Conservation (phyloP, 2,797 vertebrate species). For the Orientallactaga sibirica region DNA sequence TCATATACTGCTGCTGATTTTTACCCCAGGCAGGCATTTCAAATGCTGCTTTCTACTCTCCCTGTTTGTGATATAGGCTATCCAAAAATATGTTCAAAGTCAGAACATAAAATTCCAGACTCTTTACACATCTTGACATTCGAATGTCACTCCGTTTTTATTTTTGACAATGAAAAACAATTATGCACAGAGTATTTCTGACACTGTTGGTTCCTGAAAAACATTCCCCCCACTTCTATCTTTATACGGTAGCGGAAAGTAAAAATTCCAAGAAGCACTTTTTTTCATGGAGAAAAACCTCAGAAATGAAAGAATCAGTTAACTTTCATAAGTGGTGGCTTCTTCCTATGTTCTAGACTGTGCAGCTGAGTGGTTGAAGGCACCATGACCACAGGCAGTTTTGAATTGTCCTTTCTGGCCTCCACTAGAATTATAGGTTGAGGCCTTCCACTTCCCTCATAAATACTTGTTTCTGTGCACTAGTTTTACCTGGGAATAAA, state of each 20-base stretch:
- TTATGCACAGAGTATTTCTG: conserved; percentile 43
- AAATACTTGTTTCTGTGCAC: neutral
- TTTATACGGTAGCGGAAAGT: conserved; percentile 45
- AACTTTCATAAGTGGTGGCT: conserved; percentile 31
- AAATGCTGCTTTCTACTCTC: conserved; percentile 19
- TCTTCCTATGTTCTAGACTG: neutral
- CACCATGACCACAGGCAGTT: neutral
- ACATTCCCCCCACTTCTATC: neutral
- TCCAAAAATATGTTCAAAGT: conserved; percentile 58
- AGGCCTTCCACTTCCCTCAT: neutral
- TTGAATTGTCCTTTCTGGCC: neutral
- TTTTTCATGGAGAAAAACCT: conserved; percentile 49
- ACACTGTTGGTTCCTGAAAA: conserved; percentile 17
- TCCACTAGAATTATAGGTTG: neutral
- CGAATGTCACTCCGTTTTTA: conserved; percentile 47
- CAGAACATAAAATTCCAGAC: conserved; percentile 33
- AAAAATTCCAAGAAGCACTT: conserved; percentile 6
- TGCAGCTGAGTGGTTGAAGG: conserved; percentile 7
- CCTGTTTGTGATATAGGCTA: neutral
- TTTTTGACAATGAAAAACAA: conserved; percentile 53
- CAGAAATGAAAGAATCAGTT: conserved; percentile 30
- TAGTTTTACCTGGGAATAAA: neutral
- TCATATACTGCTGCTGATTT: conserved; percentile 16
- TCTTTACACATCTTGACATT: conserved; percentile 61
- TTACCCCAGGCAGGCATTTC: conserved; percentile 46